A percentile compares a stretch with the other conserved stretches of the same genome.
Evolutionary conservation across 1,140 invertebrate species (phyloP).

Genomic region (Caenorhabditis inopinata): DNA sequence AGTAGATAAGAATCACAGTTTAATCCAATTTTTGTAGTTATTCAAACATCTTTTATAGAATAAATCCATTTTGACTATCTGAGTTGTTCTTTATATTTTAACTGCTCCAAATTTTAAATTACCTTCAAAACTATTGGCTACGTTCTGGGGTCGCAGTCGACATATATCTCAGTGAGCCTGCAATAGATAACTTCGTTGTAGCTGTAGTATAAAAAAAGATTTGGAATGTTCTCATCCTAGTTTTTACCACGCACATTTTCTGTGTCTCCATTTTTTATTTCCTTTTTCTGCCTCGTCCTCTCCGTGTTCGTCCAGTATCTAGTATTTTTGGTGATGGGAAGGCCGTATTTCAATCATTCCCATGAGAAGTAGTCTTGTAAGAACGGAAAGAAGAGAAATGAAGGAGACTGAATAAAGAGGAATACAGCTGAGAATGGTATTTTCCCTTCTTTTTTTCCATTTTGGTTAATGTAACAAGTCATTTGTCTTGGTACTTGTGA

Average conservation of each 20-base stretch:
- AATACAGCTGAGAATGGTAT: neutral
- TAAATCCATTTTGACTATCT: too few species aligned
- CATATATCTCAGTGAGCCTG: too few species aligned
- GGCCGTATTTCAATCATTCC: conserved; percentile 23
- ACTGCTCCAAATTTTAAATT: too few species aligned
- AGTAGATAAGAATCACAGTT: too few species aligned
- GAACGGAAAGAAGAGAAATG: conserved; percentile 9
- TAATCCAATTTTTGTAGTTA: too few species aligned
- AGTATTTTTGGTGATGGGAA: neutral
- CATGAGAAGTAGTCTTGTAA: conserved; percentile 20
- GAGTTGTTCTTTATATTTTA: too few species aligned
- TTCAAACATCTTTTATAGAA: too few species aligned
- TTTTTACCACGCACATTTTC: neutral
- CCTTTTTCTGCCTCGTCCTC: neutral
- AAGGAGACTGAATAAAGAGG: neutral
- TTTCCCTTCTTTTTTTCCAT: neutral
- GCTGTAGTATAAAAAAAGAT: too few species aligned
- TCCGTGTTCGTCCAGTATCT: neutral
- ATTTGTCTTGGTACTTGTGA: neutral
- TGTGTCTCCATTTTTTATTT: neutral
- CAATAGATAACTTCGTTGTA: too few species aligned
- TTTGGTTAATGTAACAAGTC: too few species aligned
- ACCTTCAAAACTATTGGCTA: too few species aligned
- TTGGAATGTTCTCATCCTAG: neutral
- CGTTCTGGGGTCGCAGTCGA: too few species aligned